Percentiles rank a stretch among this genome's conserved stretches.
Conservation (phyloP, 2,797 vertebrate genomes). For the Bryconaethiops microstoma region DNA sequence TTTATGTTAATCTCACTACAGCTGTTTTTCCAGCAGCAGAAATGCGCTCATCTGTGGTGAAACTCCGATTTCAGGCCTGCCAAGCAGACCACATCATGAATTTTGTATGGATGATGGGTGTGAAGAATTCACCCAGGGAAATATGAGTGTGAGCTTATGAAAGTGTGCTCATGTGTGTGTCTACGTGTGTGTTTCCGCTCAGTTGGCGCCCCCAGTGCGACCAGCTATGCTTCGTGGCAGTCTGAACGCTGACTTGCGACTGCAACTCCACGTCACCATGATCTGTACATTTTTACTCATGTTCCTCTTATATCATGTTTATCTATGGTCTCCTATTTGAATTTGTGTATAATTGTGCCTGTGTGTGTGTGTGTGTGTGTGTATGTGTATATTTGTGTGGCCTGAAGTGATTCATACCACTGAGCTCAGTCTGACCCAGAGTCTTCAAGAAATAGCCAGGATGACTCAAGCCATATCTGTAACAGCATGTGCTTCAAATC, state of each 20-base stretch:
- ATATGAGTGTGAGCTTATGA: conserved; percentile 36
- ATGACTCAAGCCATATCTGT: too few relatives aligned
- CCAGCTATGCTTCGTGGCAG: conserved; percentile 20
- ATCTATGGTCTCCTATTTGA: background rate
- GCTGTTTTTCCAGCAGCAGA: conserved; percentile 61
- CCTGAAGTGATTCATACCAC: background rate
- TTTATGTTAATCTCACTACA: conserved; percentile 69
- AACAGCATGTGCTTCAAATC: too few relatives aligned
- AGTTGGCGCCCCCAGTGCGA: background rate
- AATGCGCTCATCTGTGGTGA: conserved; percentile 61
- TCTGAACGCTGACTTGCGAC: conserved; percentile 17
- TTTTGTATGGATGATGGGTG: conserved; percentile 57
- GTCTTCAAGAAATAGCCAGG: too few relatives aligned
- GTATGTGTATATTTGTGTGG: too few relatives aligned
- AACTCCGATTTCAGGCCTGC: conserved; percentile 50
- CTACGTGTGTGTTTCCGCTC: conserved; percentile 16
- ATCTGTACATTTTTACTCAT: background rate
- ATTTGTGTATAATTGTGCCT: conserved; percentile 2
- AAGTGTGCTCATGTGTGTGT: conserved; percentile 10
- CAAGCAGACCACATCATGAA: conserved; percentile 54
- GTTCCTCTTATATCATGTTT: too few relatives aligned
- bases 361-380: too few relatives aligned
- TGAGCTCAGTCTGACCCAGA: too few relatives aligned
- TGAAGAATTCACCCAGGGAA: conserved; percentile 51
- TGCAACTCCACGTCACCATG: background rate